phyloP scores from a whole-genome alignment of 2,888 invertebrate species.

The Liposcelis brunnea region DNA sequence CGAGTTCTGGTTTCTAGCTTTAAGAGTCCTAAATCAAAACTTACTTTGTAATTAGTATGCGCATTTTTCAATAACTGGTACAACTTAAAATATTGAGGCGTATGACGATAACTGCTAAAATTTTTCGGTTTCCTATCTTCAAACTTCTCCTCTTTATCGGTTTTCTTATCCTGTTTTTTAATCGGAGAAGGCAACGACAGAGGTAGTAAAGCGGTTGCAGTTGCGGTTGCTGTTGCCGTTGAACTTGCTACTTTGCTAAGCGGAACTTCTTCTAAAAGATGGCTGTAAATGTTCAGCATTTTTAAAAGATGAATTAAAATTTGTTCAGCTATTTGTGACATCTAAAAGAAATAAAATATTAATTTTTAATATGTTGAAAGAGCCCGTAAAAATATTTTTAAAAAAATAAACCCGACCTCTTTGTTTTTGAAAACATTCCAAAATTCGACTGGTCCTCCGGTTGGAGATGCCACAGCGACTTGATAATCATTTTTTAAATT shows the following conservation, averaged over 20 bases:
- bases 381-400: conserved; percentile 12
- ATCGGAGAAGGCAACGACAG: conserved; percentile 22
- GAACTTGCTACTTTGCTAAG: conserved; percentile 30
- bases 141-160: conserved; percentile 18
- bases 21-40: too few relatives aligned
- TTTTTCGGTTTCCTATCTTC: too few relatives aligned
- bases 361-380: not conserved
- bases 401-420: conserved; percentile 22
- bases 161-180: conserved; percentile 17
- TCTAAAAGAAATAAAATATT: conserved; percentile 16
- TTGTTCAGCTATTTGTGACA: conserved; percentile 40
- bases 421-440: conserved; percentile 25
- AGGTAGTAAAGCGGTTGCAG: conserved; percentile 34
- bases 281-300: conserved; percentile 54
- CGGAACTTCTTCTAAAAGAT: conserved; percentile 52
- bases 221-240: conserved; percentile 29
- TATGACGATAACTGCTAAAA: conserved; percentile 22
- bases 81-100: conserved; percentile 70
- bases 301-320: conserved; percentile 49
- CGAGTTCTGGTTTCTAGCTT: too few relatives aligned
- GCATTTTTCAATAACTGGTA: conserved; percentile 66
- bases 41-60: conserved; percentile 73
- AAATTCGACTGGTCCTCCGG: conserved; percentile 19
- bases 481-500: conserved; percentile 32
- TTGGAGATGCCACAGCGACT: conserved; percentile 26